Evolutionary conservation across 2,888 invertebrate genomes (phyloP).

Genomic region (Exocentrus adspersus): DNA sequence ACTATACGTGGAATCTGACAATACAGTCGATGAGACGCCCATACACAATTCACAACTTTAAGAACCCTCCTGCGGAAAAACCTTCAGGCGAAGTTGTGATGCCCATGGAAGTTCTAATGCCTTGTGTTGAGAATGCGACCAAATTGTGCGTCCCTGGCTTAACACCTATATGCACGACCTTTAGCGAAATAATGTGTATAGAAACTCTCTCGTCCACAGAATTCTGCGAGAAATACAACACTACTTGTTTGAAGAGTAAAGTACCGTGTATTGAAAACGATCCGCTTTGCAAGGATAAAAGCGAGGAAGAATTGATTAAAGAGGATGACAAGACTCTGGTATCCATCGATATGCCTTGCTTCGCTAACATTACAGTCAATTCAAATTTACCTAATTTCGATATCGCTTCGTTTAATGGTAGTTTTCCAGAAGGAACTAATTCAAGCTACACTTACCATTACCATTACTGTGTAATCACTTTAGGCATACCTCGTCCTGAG

Average conservation of each 20-base stretch:
- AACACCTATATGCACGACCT: constrained; percentile 55
- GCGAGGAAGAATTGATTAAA: constrained; percentile 34
- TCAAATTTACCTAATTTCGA: constrained; percentile 48
- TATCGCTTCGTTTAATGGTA: constrained; percentile 43
- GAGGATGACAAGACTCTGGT: constrained; percentile 39
- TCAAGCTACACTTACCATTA: constrained; percentile 46
- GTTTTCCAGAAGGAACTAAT: constrained; percentile 37
- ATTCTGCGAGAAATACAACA: constrained; percentile 49
- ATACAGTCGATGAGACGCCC: constrained; percentile 51
- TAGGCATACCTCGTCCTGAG: constrained; percentile 11
- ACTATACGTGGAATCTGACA: constrained; percentile 53
- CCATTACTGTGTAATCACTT: constrained; percentile 32
- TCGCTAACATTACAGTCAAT: constrained; percentile 56
- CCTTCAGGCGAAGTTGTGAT: constrained; percentile 54
- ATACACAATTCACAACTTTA: constrained; percentile 56
- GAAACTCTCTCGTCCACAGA: constrained; percentile 44
- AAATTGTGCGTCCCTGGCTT: constrained; percentile 54
- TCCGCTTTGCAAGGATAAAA: constrained; percentile 48
- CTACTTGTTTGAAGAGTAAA: constrained; percentile 48
- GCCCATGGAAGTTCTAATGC: constrained; percentile 53
- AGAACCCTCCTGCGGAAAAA: constrained; percentile 53
- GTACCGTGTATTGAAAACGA: constrained; percentile 50
- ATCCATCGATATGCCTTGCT: constrained; percentile 53
- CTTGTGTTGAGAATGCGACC: constrained; percentile 56
- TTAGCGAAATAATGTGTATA: constrained; percentile 57